Evolutionary conservation across 2,888 invertebrate genomes (phyloP).

Genomic region (Phaedon cochleariae): DNA sequence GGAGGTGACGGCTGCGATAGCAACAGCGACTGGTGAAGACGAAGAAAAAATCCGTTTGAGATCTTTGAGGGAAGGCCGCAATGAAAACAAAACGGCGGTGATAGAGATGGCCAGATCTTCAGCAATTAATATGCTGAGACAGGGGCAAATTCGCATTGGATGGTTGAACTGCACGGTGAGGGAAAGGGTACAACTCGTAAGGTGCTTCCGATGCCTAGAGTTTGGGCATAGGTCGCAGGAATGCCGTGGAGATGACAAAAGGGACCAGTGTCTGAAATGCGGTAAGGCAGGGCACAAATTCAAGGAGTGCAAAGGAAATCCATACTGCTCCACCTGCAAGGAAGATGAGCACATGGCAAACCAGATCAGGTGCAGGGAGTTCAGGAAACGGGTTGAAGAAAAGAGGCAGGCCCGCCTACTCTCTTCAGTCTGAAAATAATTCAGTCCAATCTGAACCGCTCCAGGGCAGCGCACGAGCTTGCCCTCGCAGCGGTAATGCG

Average conservation of each 20-base stretch:
- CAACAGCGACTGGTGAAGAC: neutral
- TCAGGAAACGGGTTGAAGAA: too few relatives aligned
- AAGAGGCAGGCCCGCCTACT: too few relatives aligned
- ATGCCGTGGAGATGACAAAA: constrained; percentile 14
- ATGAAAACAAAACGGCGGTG: neutral
- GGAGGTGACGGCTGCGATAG: neutral
- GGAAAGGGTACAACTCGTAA: neutral
- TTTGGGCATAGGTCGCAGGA: neutral
- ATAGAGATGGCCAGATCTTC: neutral
- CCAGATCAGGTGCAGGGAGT: too few relatives aligned
- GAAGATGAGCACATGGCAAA: constrained; percentile 20
- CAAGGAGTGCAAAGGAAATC: constrained; percentile 1
- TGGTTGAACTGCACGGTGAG: neutral
- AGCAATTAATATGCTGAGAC: neutral
- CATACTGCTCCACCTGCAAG: constrained; percentile 5
- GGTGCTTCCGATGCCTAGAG: constrained; percentile 2
- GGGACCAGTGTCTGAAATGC: constrained; percentile 9
- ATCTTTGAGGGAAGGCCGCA: neutral
- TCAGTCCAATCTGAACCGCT: constrained; percentile 26
- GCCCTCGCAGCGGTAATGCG: constrained; percentile 10
- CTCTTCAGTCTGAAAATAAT: constrained; percentile 13
- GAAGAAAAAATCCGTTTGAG: neutral
- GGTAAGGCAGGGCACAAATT: constrained; percentile 14
- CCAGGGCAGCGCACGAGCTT: constrained; percentile 26
- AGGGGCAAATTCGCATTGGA: neutral